Evolutionary conservation across 2,888 invertebrate genomes (phyloP).

Genomic region (Habrosyne pyritoides): DNA sequence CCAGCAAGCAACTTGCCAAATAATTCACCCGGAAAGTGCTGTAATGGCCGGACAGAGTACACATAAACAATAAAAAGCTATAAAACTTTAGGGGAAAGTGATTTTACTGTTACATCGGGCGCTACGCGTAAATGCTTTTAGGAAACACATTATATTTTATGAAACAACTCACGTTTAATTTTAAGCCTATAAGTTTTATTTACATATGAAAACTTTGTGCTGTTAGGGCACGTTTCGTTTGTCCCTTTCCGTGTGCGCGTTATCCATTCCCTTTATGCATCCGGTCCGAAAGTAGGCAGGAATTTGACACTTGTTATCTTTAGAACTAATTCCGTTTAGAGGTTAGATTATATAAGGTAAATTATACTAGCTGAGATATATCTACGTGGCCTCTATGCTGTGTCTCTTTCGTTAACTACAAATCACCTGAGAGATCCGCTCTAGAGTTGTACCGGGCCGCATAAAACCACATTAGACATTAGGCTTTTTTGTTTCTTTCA

Average conservation of each 20-base stretch:
- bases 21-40: conserved; percentile 73
- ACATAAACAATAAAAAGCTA: conserved; percentile 73
- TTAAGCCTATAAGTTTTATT: neutral
- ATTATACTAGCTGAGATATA: too few relatives aligned
- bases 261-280: neutral
- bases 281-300: neutral
- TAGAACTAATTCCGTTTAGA: neutral
- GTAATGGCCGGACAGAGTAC: conserved; percentile 59
- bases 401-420: too few relatives aligned
- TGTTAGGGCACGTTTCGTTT: neutral
- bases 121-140: conserved; percentile 29
- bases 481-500: too few relatives aligned
- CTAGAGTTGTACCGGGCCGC: too few relatives aligned
- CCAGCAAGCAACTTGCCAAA: conserved; percentile 65
- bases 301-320: neutral
- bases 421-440: too few relatives aligned
- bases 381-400: too few relatives aligned
- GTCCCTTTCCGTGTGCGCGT: neutral
- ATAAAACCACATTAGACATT: too few relatives aligned
- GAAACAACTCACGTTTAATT: conserved; percentile 15
- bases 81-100: conserved; percentile 65
- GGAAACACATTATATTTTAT: conserved; percentile 8
- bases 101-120: conserved; percentile 35
- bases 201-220: neutral
- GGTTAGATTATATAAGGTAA: too few relatives aligned